phyloP scores from a whole-genome alignment of 2,797 vertebrate genomes.

The Pseudopleuronectes americanus region DNA sequence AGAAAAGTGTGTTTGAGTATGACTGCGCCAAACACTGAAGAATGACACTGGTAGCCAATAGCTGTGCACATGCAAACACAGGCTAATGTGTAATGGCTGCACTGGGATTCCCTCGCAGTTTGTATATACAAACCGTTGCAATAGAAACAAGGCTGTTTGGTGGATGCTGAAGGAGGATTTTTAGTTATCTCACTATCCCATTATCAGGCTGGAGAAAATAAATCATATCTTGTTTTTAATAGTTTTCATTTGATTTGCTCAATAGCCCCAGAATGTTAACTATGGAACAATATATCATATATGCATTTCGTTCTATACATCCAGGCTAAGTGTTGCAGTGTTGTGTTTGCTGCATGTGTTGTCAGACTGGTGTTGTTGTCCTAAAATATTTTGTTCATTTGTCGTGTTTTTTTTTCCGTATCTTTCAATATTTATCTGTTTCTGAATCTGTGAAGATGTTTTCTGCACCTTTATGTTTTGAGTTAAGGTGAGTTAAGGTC shows the following conservation, averaged over 20 bases:
- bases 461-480: not conserved
- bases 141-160: constrained; percentile 18
- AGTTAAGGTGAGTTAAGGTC: too few species aligned
- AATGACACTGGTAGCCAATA: constrained; percentile 21
- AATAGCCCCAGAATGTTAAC: too few species aligned
- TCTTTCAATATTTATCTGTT: not conserved
- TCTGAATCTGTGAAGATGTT: not conserved
- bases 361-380: not conserved
- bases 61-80: constrained; percentile 15
- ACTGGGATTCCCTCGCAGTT: too few species aligned
- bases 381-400: too few species aligned
- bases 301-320: not conserved
- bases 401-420: too few species aligned
- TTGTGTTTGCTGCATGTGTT: not conserved
- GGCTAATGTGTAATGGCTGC: too few species aligned
- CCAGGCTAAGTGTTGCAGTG: not conserved
- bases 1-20: constrained; percentile 30
- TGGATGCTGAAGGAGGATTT: not conserved
- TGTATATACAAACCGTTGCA: not conserved
- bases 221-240: too few species aligned
- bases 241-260: too few species aligned
- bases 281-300: too few species aligned
- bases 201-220: too few species aligned
- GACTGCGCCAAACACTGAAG: constrained; percentile 23
- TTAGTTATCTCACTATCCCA: too few species aligned